A percentile compares a stretch with the other conserved stretches of the same genome.
phyloP scores from a whole-genome alignment of 53 echinoderm and acorn worm genomes.

The Temnopleurus reevesii region DNA sequence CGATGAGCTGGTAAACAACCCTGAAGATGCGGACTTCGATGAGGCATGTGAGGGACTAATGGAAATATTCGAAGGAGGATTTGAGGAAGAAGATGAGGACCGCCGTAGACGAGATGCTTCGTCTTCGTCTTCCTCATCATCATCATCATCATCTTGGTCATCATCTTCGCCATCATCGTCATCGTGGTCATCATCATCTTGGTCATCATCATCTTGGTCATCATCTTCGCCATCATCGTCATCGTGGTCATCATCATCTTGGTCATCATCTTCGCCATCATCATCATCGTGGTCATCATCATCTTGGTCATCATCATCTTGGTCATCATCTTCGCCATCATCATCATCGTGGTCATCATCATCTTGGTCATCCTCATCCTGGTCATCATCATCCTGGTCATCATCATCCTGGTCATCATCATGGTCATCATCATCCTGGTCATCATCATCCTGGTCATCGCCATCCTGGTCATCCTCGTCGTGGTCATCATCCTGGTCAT shows the following conservation, averaged over 20 bases:
- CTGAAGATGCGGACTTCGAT: conserved; percentile 16
- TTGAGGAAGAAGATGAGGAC: conserved; percentile 2
- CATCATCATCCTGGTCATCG: background rate
- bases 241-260: background rate
- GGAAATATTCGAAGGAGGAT: background rate
- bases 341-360: background rate
- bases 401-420: background rate
- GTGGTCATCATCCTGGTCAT: background rate
- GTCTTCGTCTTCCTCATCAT: background rate
- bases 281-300: background rate
- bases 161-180: background rate
- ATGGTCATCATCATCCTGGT: background rate
- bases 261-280: background rate
- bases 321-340: background rate
- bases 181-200: too few species aligned
- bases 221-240: background rate
- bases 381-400: background rate
- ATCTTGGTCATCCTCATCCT: background rate
- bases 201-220: background rate
- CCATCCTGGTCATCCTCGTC: background rate
- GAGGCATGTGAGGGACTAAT: conserved; percentile 5
- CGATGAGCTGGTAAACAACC: conserved; percentile 17
- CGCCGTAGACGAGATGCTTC: background rate
- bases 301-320: background rate
- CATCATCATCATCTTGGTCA: background rate